Conservation (phyloP, 2,113 vertebrate genomes). For the Saguinus imperator region DNA sequence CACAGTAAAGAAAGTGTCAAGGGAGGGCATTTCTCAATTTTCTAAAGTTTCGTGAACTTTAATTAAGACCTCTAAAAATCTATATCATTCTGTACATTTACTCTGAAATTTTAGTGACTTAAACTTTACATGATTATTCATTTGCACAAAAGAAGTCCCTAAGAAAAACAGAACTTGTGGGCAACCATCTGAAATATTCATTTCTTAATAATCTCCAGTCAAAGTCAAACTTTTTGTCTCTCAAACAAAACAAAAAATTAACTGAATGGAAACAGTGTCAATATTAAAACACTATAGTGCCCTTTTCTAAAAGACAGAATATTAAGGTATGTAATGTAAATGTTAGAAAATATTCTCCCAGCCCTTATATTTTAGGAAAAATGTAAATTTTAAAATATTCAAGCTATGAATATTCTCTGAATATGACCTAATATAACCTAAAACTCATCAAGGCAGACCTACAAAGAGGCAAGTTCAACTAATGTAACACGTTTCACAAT, state of each 20-base stretch:
- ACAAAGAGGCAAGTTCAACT: not conserved
- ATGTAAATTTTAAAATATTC: not conserved
- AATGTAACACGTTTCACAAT: not conserved
- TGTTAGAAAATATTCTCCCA: not conserved
- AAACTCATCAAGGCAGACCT: not conserved
- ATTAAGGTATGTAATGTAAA: not conserved
- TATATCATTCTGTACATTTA: conserved; percentile 28
- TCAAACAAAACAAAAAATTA: not conserved
- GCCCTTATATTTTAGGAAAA: not conserved
- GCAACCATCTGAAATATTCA: conserved; percentile 10
- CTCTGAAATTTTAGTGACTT: conserved; percentile 58
- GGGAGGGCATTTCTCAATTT: conserved; percentile 65
- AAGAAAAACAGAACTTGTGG: not conserved
- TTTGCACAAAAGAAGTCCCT: not conserved
- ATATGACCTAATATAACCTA: not conserved
- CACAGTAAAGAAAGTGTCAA: conserved; percentile 24
- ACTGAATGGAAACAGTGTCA: not conserved
- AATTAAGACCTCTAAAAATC: conserved; percentile 67
- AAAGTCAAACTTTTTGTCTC: not conserved
- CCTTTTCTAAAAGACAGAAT: not conserved
- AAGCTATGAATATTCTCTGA: not conserved
- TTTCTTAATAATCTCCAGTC: not conserved
- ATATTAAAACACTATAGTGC: not conserved
- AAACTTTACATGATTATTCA: conserved; percentile 8
- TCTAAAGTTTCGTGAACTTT: conserved; percentile 58